These are phyloP conservation scores for Euthynnus affinis DNA, from an alignment of 2,797 vertebrate genomes.

Conservation along the genomic window DNA sequence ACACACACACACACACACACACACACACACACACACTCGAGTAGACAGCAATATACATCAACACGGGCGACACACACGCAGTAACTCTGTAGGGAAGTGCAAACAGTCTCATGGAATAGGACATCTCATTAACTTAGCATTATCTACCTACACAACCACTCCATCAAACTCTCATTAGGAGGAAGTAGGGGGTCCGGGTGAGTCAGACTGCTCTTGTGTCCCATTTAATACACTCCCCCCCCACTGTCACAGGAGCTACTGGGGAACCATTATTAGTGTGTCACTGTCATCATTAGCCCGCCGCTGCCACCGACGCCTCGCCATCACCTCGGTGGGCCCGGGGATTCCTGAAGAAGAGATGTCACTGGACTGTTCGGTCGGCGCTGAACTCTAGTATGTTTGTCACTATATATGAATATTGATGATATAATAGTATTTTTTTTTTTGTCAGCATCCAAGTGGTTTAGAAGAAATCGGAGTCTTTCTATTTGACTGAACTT, in stretches of 20 bases:
- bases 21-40: conserved; percentile 32
- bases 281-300: conserved; percentile 74
- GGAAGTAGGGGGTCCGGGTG: conserved; percentile 51
- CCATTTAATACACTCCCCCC: conserved; percentile 75
- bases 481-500: neutral
- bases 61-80: conserved; percentile 31
- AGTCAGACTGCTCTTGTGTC: conserved; percentile 63
- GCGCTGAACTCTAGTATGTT: neutral
- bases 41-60: conserved; percentile 54
- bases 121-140: conserved; percentile 79
- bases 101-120: conserved; percentile 65
- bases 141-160: conserved; percentile 75
- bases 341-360: neutral
- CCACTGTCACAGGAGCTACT: conserved; percentile 70
- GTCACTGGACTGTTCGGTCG: neutral
- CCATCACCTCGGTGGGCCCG: conserved; percentile 34
- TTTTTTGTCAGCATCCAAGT: neutral
- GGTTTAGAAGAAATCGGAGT: neutral
- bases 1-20: conserved; percentile 37
- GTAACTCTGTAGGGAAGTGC: conserved; percentile 64
- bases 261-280: conserved; percentile 75
- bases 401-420: neutral
- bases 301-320: neutral
- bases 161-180: conserved; percentile 78
- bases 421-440: neutral